phyloP scores from a whole-genome alignment of 1,140 invertebrate species.

The Lerema accius region DNA sequence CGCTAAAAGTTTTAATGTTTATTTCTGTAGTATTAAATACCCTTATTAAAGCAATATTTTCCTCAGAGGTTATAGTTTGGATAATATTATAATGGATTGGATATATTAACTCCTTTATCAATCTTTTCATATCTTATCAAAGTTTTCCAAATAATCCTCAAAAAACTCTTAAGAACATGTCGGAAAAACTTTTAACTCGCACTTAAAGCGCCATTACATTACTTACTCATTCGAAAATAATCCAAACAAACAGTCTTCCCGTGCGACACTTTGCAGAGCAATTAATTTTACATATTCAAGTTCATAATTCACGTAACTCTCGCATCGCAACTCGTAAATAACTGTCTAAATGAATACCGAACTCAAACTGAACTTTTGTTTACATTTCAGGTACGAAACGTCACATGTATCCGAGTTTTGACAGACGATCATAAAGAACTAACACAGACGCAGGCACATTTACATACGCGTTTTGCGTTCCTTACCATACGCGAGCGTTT shows the following conservation, averaged over 20 bases:
- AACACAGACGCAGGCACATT: constrained; percentile 70
- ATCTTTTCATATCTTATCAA: not conserved
- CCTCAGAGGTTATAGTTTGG: too few species aligned
- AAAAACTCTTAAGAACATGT: not conserved
- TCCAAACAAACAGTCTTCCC: constrained; percentile 60
- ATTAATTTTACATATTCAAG: constrained; percentile 77
- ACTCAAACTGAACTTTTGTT: constrained; percentile 72
- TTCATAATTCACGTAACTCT: constrained; percentile 73
- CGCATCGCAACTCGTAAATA: constrained; percentile 65
- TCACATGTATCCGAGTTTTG: constrained; percentile 78
- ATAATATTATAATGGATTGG: too few species aligned
- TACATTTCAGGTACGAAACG: constrained; percentile 78
- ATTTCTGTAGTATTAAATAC: too few species aligned
- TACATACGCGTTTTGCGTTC: constrained; percentile 55
- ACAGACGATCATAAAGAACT: constrained; percentile 75
- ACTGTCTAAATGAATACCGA: constrained; percentile 60
- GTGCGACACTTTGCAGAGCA: constrained; percentile 61
- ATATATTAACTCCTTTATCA: too few species aligned
- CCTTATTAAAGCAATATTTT: too few species aligned
- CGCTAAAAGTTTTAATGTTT: too few species aligned
- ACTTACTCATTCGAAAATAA: constrained; percentile 78
- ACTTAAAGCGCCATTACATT: constrained; percentile 47
- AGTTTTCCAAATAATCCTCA: not conserved
- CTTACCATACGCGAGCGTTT: constrained; percentile 35
- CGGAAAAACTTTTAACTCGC: not conserved